phyloP scores from a whole-genome alignment of 2,888 invertebrate species.

The Podabrus alpinus region DNA sequence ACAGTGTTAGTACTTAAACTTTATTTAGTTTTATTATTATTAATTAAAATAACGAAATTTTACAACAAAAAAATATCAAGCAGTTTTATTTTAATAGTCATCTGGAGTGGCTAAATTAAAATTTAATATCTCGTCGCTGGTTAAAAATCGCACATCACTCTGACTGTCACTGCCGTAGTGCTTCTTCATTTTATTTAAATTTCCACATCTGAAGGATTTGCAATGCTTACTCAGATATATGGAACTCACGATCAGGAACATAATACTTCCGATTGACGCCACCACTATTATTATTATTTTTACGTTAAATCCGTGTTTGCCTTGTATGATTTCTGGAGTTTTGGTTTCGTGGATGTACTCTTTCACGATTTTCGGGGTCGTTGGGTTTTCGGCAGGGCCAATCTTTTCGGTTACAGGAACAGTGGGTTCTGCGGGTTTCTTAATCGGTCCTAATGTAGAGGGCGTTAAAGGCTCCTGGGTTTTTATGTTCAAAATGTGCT shows the following conservation, averaged over 20 bases:
- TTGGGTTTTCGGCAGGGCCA: neutral
- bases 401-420: neutral
- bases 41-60: neutral
- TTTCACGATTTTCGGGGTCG: neutral
- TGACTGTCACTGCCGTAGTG: slow-evolving; percentile 45
- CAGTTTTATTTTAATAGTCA: neutral
- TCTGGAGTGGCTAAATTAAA: slow-evolving; percentile 54
- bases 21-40: neutral
- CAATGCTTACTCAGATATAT: slow-evolving; percentile 27
- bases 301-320: neutral
- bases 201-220: slow-evolving; percentile 20
- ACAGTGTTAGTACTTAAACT: neutral
- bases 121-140: slow-evolving; percentile 61
- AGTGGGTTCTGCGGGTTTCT: neutral
- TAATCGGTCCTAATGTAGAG: neutral
- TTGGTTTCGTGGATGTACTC: neutral
- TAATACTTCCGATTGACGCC: neutral
- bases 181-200: slow-evolving; percentile 26
- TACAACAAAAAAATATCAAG: neutral
- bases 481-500: neutral
- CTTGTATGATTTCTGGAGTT: neutral
- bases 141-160: slow-evolving; percentile 62
- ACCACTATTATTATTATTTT: slow-evolving; percentile 5
- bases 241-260: slow-evolving; percentile 35
- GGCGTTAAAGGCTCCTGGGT: neutral